A percentile compares a stretch with the other conserved stretches of the same genome.
Conservation (phyloP, 2,113 vertebrate species). For the Columba janthina region DNA sequence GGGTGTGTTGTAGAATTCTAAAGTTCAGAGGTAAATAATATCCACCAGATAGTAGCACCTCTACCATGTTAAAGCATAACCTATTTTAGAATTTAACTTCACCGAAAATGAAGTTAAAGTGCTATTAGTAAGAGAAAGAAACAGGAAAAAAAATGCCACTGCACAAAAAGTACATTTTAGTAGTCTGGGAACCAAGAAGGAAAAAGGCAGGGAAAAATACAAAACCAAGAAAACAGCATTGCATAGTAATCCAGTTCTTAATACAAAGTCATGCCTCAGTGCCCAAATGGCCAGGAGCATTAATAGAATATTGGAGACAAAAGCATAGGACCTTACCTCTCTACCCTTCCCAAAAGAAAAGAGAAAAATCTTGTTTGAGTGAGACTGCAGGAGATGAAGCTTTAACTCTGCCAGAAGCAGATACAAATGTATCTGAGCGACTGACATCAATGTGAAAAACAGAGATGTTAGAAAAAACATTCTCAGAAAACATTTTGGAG, state of each 20-base stretch:
- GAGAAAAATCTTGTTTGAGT: neutral
- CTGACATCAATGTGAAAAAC: neutral
- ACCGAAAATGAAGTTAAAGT: neutral
- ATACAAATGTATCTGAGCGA: neutral
- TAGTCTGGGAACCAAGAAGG: neutral
- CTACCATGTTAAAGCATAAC: neutral
- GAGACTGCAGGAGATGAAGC: neutral
- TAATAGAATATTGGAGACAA: neutral
- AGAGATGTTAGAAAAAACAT: neutral
- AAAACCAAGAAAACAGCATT: neutral
- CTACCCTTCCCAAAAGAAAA: neutral
- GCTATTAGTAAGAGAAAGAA: neutral
- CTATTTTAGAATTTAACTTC: neutral
- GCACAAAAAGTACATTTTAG: neutral
- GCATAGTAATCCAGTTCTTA: conserved; percentile 12
- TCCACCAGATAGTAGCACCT: neutral
- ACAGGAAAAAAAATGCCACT: neutral
- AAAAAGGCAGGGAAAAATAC: neutral
- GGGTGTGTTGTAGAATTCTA: neutral
- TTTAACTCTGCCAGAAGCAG: neutral
- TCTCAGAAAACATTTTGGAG: neutral
- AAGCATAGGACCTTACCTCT: neutral
- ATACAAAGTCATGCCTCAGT: neutral
- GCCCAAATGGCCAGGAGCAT: neutral
- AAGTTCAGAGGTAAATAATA: neutral